Evolutionary conservation across 92 coral and sea anemone species (phyloP).

Genomic region (Palythoa grandiflora): DNA sequence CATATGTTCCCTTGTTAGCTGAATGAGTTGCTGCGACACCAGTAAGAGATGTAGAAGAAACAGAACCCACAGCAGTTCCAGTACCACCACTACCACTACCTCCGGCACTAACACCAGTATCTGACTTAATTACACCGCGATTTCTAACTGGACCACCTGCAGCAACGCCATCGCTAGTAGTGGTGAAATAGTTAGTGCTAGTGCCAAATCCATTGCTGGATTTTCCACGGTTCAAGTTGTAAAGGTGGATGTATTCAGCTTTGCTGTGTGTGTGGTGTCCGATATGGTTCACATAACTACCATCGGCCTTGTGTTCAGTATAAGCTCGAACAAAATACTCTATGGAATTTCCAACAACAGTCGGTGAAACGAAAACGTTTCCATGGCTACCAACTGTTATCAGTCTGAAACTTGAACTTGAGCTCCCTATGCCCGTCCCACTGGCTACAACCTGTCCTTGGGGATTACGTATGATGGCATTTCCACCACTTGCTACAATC

Average conservation of each 20-base stretch:
- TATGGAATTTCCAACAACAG: not conserved
- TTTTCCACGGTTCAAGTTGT: not conserved
- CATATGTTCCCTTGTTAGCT: not conserved
- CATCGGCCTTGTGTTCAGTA: not conserved
- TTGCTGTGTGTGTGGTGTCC: constrained; percentile 29
- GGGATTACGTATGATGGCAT: constrained; percentile 64
- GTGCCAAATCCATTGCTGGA: not conserved
- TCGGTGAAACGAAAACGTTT: not conserved
- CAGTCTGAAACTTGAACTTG: constrained; percentile 8
- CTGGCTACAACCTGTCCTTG: constrained; percentile 19
- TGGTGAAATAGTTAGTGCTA: not conserved
- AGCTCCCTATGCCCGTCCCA: constrained; percentile 16
- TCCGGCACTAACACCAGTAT: not conserved
- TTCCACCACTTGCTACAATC: constrained; percentile 82
- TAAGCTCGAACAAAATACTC: constrained; percentile 21
- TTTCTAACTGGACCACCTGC: constrained; percentile 16
- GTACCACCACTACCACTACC: not conserved
- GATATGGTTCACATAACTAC: not conserved
- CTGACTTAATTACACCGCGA: constrained; percentile 12
- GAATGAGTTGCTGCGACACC: constrained; percentile 18
- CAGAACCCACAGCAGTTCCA: constrained; percentile 1
- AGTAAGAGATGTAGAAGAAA: not conserved
- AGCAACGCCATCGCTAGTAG: not conserved
- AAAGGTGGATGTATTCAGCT: not conserved
- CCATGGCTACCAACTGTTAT: constrained; percentile 55